Conservation (phyloP, 2,888 invertebrate species). For the Thyatira batis region DNA sequence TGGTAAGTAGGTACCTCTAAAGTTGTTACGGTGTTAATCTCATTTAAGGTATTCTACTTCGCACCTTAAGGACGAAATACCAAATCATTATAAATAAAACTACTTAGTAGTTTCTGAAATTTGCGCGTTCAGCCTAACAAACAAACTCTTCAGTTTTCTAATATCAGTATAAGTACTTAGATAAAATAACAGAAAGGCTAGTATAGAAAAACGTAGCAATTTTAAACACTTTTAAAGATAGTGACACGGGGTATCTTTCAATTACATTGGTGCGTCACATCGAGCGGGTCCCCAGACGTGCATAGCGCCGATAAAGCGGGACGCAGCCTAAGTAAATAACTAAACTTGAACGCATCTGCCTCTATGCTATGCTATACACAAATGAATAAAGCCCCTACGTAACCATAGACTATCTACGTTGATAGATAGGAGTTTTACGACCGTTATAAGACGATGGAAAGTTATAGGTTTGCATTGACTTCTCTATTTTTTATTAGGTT, state of each 20-base stretch:
- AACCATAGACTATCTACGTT: slow-evolving; percentile 34
- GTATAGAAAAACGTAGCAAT: no score
- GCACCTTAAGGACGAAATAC: no score
- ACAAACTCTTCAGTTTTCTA: no score
- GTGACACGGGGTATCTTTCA: slow-evolving; percentile 30
- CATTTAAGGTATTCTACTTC: no score
- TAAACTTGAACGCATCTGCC: slow-evolving; percentile 70
- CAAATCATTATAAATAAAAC: no score
- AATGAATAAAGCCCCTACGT: slow-evolving; percentile 34
- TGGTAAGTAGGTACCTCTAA: no score
- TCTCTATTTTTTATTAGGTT: not conserved
- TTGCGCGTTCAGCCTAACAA: no score
- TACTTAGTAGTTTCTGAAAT: no score
- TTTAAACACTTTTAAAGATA: not conserved
- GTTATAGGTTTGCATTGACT: not conserved
- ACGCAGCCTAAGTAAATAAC: slow-evolving; percentile 74
- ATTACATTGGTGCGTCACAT: slow-evolving; percentile 53
- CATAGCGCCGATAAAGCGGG: slow-evolving; percentile 62
- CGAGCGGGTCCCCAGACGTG: slow-evolving; percentile 55
- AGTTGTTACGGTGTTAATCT: no score
- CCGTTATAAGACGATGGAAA: not conserved
- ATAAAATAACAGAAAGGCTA: no score
- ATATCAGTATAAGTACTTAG: no score
- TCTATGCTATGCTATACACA: slow-evolving; percentile 23
- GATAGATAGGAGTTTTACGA: slow-evolving; percentile 11